phyloP scores from a whole-genome alignment of 92 coral and sea anemone species.

The Bergia sp. region DNA sequence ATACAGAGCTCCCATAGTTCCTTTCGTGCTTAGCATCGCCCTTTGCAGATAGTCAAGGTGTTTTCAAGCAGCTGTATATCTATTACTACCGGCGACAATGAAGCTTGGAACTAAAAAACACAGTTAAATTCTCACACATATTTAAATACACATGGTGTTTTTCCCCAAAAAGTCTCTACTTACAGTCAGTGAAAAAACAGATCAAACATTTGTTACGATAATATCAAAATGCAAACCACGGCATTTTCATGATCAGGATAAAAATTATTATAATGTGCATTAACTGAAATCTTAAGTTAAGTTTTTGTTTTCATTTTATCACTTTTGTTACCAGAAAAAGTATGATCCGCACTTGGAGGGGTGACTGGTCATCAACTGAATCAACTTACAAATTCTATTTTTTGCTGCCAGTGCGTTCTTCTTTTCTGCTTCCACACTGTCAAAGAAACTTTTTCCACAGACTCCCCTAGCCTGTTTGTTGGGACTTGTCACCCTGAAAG shows the following conservation, averaged over 20 bases:
- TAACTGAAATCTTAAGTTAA: too few relatives aligned
- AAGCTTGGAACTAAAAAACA: too few relatives aligned
- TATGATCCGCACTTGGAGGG: not conserved
- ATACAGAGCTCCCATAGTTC: too few relatives aligned
- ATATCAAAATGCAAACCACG: not conserved
- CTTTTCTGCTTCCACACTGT: conserved; percentile 90
- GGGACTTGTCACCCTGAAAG: conserved; percentile 81
- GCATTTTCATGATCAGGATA: too few relatives aligned
- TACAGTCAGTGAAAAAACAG: not conserved
- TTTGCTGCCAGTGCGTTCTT: conserved; percentile 61
- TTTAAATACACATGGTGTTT: not conserved
- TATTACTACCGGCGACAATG: not conserved
- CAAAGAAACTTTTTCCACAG: conserved; percentile 85
- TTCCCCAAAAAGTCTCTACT: not conserved
- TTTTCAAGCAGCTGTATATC: too few relatives aligned
- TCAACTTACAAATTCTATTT: conserved; percentile 69
- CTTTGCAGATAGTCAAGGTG: too few relatives aligned
- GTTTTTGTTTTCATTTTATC: too few relatives aligned
- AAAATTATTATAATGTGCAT: too few relatives aligned
- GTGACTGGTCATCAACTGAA: too few relatives aligned
- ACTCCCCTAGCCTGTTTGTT: conserved; percentile 58
- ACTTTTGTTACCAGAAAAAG: not conserved
- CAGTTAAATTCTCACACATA: not conserved
- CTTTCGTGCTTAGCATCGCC: too few relatives aligned
- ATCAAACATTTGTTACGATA: not conserved